Conservation (phyloP, 2,113 vertebrate genomes). For the Arothron firmamentum region DNA sequence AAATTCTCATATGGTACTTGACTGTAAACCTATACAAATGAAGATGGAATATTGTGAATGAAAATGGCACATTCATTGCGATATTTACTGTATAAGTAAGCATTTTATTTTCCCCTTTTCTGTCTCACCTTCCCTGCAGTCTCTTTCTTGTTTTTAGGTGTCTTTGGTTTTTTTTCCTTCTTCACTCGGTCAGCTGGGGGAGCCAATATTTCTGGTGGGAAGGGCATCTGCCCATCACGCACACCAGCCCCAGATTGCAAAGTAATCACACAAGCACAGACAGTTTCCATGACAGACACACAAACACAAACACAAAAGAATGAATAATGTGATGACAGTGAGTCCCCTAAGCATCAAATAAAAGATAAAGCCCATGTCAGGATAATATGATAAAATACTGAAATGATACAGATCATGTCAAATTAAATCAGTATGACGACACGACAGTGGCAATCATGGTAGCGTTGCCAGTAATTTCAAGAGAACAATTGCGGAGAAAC, state of each 20-base stretch:
- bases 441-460: constrained; percentile 31
- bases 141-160: constrained; percentile 77
- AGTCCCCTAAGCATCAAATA: constrained; percentile 35
- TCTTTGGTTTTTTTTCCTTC: constrained; percentile 82
- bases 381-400: constrained; percentile 37
- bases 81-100: background rate
- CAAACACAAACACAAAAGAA: constrained; percentile 47
- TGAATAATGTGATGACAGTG: constrained; percentile 57
- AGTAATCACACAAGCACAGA: constrained; percentile 52
- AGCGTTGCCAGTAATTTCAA: background rate
- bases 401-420: constrained; percentile 45
- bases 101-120: constrained; percentile 28
- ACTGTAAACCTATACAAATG: too few species aligned
- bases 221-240: constrained; percentile 77
- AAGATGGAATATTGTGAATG: background rate
- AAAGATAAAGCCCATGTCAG: constrained; percentile 44
- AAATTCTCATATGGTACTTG: too few species aligned
- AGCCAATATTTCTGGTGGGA: constrained; percentile 82
- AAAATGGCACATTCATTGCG: constrained; percentile 2
- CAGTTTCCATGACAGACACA: constrained; percentile 29
- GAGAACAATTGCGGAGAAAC: constrained; percentile 24
- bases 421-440: constrained; percentile 50
- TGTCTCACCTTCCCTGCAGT: constrained; percentile 79
- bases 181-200: constrained; percentile 78
- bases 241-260: constrained; percentile 46